Evolutionary conservation across 2,797 vertebrate genomes (phyloP).

Genomic region (Botia kubotai): DNA sequence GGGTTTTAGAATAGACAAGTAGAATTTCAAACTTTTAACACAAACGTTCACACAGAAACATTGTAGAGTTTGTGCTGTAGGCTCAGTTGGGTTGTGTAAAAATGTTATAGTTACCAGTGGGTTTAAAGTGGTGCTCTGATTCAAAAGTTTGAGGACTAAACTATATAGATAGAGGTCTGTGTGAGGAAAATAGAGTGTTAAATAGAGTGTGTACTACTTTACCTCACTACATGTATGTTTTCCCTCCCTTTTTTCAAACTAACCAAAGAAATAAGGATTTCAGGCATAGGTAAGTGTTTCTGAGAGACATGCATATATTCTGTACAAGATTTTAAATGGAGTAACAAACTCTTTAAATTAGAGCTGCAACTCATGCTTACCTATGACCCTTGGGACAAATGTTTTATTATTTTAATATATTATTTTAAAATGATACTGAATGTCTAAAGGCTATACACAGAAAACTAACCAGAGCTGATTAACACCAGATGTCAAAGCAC

Average conservation of each 20-base stretch:
- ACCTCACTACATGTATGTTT: conserved; percentile 6
- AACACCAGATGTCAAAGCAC: conserved; percentile 5
- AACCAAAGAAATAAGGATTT: conserved; percentile 99
- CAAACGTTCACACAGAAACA: not conserved
- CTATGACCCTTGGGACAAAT: not conserved
- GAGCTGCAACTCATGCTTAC: not conserved
- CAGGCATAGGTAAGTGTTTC: conserved; percentile 95
- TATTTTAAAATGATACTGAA: not conserved
- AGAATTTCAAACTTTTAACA: not conserved
- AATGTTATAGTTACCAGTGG: not conserved
- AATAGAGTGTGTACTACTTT: not conserved
- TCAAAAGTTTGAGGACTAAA: not conserved
- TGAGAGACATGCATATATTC: not conserved
- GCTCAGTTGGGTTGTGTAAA: not conserved
- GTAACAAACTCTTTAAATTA: not conserved
- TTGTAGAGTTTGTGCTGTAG: not conserved
- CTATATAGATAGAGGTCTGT: not conserved
- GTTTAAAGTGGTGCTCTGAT: not conserved
- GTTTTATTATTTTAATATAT: not conserved
- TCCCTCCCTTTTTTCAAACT: conserved; percentile 29
- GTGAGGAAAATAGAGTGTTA: not conserved
- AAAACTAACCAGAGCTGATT: not conserved
- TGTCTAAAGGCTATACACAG: not conserved
- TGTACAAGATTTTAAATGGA: not conserved
- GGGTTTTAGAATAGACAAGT: not conserved